Evolutionary conservation across 1,140 invertebrate species (phyloP), one percentile per base, ranked within the genome.

Genomic region (Sitobion miscanthi): DNA sequence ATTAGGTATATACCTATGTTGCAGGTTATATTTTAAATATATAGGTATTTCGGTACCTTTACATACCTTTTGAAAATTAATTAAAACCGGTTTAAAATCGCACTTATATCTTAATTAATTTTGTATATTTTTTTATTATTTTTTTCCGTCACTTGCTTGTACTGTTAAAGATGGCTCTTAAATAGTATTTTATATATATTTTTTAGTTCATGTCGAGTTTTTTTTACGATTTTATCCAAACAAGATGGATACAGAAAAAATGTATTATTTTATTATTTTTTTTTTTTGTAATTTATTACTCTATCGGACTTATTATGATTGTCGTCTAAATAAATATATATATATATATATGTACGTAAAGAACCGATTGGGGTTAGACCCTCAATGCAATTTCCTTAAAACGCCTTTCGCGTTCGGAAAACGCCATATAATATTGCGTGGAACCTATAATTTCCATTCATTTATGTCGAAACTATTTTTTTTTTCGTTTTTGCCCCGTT

Each of bases 311-410:
- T 90, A 90, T 69, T 69, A 30, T 25, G 38, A 69, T 90, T 42
- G 42, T 69, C 54, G 89, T 69, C 89, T 62, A 62, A 62, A 62
- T 62, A 90, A 25, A 30, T 90, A 90, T 69, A 90, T 69, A 90
- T 62, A 45, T 35, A 35, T 35, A 35, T 35, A 35, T 35, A 35
- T 90, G 30, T 62, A 69, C 0, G 38, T 30, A 45, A n/a, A 47
- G 25, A 38, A n/a, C 54, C 62, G 5, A 45, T 90, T 25, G 89
- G 57, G 89, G 89, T 69, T 45, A 42, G 54, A 90, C 54, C 54
- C 54, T 90, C 9, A 42, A 90, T 42, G 89, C 57, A 90, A 90
- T 90, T 69, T 90, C 89, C 89, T 90, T 90, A 90, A 90, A 90
- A 90, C 89, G 89, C 54, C 57, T 90, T 69, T 90, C 57, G 11